phyloP scores from a whole-genome alignment of 64 coral and sea anemone genomes.

The Montipora sp. region DNA sequence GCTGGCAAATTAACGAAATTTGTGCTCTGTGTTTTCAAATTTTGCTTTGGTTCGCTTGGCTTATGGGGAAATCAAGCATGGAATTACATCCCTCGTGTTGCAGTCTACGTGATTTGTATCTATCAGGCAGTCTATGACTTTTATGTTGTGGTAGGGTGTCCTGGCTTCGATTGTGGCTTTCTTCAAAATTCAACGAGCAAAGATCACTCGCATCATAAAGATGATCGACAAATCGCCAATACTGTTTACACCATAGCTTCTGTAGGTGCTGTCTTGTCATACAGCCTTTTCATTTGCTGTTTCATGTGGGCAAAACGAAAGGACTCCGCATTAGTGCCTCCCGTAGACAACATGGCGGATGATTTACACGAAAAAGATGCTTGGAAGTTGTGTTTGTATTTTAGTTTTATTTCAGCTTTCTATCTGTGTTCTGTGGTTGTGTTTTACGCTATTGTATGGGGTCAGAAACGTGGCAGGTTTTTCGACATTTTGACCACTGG shows the following conservation, averaged over 20 bases:
- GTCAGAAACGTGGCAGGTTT: constrained; percentile 41
- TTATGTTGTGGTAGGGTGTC: constrained; percentile 43
- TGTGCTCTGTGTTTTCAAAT: neutral
- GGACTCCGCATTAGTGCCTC: constrained; percentile 15
- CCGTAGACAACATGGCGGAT: neutral
- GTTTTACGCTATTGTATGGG: constrained; percentile 62
- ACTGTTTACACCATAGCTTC: constrained; percentile 61
- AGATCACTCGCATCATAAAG: constrained; percentile 30
- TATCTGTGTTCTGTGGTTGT: constrained; percentile 51
- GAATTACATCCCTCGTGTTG: constrained; percentile 23
- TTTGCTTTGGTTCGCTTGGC: constrained; percentile 23
- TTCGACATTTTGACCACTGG: constrained; percentile 60
- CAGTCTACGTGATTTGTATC: constrained; percentile 5
- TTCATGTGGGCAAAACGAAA: constrained; percentile 35
- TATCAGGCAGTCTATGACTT: constrained; percentile 69
- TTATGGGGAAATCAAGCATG: constrained; percentile 48
- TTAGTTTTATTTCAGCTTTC: constrained; percentile 30
- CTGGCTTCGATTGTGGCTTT: constrained; percentile 62
- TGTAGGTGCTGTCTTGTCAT: constrained; percentile 51
- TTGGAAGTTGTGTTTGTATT: constrained; percentile 27
- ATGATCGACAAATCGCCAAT: constrained; percentile 41
- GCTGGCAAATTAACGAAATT: neutral
- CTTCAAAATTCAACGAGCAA: constrained; percentile 60
- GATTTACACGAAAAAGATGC: constrained; percentile 3
- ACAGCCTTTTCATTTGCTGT: constrained; percentile 18